Conservation (phyloP, 1,140 invertebrate species). For the Gryllus bimaculatus region DNA sequence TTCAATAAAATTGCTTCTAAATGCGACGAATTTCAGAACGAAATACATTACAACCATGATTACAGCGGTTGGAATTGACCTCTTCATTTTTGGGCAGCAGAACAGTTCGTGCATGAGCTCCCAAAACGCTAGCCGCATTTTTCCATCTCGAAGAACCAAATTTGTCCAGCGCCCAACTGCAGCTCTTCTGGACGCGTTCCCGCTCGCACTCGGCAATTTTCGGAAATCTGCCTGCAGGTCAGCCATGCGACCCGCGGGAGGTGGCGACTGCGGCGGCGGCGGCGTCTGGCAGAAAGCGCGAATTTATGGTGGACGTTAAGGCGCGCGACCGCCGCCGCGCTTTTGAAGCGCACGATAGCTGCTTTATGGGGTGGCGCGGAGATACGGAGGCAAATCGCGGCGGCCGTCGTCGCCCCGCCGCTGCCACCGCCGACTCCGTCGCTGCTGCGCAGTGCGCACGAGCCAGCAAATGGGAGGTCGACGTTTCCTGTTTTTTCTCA, state of each 20-base stretch:
- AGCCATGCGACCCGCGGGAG: background rate
- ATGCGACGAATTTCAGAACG: too few relatives aligned
- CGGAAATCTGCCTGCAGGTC: background rate
- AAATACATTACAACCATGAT: too few relatives aligned
- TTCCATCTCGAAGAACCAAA: background rate
- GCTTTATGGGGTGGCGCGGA: background rate
- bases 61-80: too few relatives aligned
- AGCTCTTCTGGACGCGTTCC: background rate
- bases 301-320: constrained; percentile 1
- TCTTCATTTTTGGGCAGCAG: too few relatives aligned
- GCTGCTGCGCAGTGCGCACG: too few relatives aligned
- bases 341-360: background rate
- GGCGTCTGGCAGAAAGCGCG: background rate
- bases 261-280: background rate
- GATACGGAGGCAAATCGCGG: background rate
- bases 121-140: background rate
- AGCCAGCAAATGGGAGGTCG: too few relatives aligned
- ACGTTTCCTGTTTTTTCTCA: too few relatives aligned
- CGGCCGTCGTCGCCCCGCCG: background rate
- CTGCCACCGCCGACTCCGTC: too few relatives aligned
- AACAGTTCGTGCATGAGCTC: background rate
- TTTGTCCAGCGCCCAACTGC: background rate
- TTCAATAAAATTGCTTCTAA: too few relatives aligned
- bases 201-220: background rate
- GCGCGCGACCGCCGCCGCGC: too few relatives aligned